Conservation (phyloP, 2,113 vertebrate species). For the Hymenochirus boettgeri region DNA sequence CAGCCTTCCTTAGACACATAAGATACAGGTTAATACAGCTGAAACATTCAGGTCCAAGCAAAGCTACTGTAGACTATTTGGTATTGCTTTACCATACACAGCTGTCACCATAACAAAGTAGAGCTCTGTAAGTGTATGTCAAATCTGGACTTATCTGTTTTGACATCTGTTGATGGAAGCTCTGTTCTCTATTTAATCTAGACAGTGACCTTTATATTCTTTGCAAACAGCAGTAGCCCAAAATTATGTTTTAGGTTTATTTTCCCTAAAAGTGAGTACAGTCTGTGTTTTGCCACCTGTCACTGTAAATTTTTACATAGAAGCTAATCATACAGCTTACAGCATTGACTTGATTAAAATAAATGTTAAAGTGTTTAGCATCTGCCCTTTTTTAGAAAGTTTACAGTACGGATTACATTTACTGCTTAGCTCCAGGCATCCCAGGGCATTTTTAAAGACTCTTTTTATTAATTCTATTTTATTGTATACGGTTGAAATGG, state of each 20-base stretch:
- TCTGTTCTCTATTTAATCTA: conserved; percentile 60
- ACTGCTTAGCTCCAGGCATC: background rate
- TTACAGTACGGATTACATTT: conserved; percentile 6
- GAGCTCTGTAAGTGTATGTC: conserved; percentile 70
- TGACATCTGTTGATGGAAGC: conserved; percentile 77
- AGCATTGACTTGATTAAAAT: conserved; percentile 44
- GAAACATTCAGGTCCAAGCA: conserved; percentile 45
- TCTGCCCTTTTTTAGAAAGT: conserved; percentile 32
- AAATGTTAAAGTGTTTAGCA: conserved; percentile 27
- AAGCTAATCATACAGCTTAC: conserved; percentile 46
- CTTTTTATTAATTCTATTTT: too few relatives aligned
- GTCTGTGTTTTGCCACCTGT: conserved; percentile 48
- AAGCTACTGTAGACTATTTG: conserved; percentile 52
- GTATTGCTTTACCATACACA: conserved; percentile 60
- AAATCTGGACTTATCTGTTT: conserved; percentile 70
- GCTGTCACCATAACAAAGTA: conserved; percentile 73
- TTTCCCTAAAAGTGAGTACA: conserved; percentile 25
- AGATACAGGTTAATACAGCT: conserved; percentile 50
- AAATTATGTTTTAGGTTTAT: conserved; percentile 45
- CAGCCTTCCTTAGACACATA: too few relatives aligned
- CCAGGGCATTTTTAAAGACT: too few relatives aligned
- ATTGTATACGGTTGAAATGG: too few relatives aligned
- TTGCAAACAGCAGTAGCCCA: conserved; percentile 46
- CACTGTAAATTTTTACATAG: conserved; percentile 54
- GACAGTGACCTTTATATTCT: conserved; percentile 72